A percentile compares a stretch with the other conserved stretches of the same genome.
phyloP scores from a whole-genome alignment of 92 coral and sea anemone species.

The Porites divaricata region DNA sequence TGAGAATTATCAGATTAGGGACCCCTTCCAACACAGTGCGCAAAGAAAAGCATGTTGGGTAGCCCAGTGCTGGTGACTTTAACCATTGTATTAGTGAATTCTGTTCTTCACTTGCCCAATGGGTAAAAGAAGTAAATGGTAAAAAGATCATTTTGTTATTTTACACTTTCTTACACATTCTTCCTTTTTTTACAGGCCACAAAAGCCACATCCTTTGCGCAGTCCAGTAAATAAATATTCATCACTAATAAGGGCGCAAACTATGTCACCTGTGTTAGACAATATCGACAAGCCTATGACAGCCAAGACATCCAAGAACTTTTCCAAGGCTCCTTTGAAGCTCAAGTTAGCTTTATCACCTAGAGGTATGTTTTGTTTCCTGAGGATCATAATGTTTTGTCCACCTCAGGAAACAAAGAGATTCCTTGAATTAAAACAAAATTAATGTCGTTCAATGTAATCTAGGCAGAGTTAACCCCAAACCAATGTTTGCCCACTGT shows the following conservation, averaged over 20 bases:
- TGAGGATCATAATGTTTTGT: too few species aligned
- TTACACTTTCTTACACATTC: background rate
- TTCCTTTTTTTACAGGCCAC: slow-evolving; percentile 51
- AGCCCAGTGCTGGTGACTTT: too few species aligned
- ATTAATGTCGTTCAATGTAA: too few species aligned
- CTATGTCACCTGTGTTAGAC: slow-evolving; percentile 67
- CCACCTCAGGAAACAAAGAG: too few species aligned
- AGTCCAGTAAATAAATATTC: slow-evolving; percentile 84
- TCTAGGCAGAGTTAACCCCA: too few species aligned
- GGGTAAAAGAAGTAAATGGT: too few species aligned
- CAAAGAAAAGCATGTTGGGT: too few species aligned
- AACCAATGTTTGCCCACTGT: too few species aligned
- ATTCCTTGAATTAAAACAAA: background rate
- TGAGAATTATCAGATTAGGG: background rate
- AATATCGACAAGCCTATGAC: slow-evolving; percentile 16
- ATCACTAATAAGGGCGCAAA: slow-evolving; percentile 70
- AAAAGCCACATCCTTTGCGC: slow-evolving; percentile 90
- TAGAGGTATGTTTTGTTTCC: slow-evolving; percentile 67
- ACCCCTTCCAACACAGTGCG: too few species aligned
- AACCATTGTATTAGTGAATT: background rate
- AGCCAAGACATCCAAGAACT: slow-evolving; percentile 49
- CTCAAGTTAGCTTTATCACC: slow-evolving; percentile 87
- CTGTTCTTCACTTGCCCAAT: too few species aligned
- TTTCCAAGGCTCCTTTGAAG: slow-evolving; percentile 84
- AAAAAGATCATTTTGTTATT: background rate